Evolutionary conservation across 2,888 invertebrate species (phyloP), one percentile per base, ranked within the genome.

Genomic region (Incurvaria masculella): DNA sequence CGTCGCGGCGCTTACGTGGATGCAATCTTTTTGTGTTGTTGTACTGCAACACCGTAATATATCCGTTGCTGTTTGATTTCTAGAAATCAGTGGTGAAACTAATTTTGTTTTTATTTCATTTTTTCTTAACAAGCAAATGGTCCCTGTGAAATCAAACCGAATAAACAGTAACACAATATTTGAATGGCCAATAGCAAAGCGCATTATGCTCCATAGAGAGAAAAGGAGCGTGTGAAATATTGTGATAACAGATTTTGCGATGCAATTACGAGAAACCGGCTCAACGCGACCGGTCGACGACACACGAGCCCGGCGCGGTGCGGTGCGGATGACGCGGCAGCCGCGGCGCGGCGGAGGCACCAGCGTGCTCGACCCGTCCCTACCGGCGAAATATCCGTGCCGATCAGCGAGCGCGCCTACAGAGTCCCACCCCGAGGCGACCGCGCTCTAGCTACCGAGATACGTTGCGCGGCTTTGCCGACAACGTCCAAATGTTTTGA

Each of bases 181-280:
- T 23, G 23, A 23, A 23, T 23, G 4, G 23, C 23, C 4, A 23
- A 23, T 6, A 23, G 8, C 8, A 33, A 33, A 33, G 33, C 8
- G 33, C 33, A 14, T 14, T 33, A 33, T 33, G 33, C 33, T 14
- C 14, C 33, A n/a, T n/a, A 4, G 33, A 14, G 33, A 33, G 38
- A 38, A 66, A 62, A 62, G 59, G 61, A 67, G 62, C 71, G 71
- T 72, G 74, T 70, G 71, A 72, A 72, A 65, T 58, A 60, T 60
- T 60, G 62, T 62, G 67, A 66, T 69, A 69, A 65, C 63, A 68
- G 65, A 68, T 67, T 69, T 61, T 46, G 45, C 33, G 40, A 23
- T 39, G 33, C 33, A 33, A 33, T 33, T 33, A 33, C 33, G 33
- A 33, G 33, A 33, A 33, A 33, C 33, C 33, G 8, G 33, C 33